These are phyloP conservation scores for Meloidogyne floridensis DNA, from an alignment of 1,140 invertebrate genomes.

Conservation along the genomic window DNA sequence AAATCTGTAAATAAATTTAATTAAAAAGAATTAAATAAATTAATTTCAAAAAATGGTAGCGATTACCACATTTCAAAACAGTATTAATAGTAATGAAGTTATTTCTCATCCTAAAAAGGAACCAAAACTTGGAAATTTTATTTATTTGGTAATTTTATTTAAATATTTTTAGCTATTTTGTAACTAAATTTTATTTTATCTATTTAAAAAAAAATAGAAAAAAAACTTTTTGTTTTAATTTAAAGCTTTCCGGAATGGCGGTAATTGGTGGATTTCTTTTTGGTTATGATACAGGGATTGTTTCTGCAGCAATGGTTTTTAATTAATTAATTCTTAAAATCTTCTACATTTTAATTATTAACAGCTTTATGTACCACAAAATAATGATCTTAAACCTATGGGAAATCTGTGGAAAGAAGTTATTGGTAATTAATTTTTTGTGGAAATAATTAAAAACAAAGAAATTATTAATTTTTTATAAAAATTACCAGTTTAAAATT, in stretches of 20 bases:
- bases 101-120: constrained; percentile 42
- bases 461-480: too few species aligned
- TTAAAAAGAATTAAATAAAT: too few species aligned
- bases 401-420: constrained; percentile 45
- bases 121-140: constrained; percentile 58
- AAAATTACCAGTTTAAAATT: too few species aligned
- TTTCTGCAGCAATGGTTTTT: constrained; percentile 72
- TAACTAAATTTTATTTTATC: constrained; percentile 46
- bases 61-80: not conserved
- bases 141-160: constrained; percentile 66
- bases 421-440: constrained; percentile 23
- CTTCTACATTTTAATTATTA: too few species aligned
- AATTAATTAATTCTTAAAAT: too few species aligned
- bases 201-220: too few species aligned
- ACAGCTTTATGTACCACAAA: constrained; percentile 67
- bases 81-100: constrained; percentile 1
- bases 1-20: too few species aligned
- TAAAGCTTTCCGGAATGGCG: constrained; percentile 66
- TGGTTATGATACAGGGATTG: constrained; percentile 74
- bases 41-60: not conserved
- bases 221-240: too few species aligned
- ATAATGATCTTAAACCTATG: constrained; percentile 43
- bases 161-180: not conserved
- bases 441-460: too few species aligned
- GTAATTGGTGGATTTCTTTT: constrained; percentile 74